These are phyloP conservation scores for Lichenostomus cassidix DNA, from an alignment of 2,113 vertebrate species.

Conservation along the genomic window DNA sequence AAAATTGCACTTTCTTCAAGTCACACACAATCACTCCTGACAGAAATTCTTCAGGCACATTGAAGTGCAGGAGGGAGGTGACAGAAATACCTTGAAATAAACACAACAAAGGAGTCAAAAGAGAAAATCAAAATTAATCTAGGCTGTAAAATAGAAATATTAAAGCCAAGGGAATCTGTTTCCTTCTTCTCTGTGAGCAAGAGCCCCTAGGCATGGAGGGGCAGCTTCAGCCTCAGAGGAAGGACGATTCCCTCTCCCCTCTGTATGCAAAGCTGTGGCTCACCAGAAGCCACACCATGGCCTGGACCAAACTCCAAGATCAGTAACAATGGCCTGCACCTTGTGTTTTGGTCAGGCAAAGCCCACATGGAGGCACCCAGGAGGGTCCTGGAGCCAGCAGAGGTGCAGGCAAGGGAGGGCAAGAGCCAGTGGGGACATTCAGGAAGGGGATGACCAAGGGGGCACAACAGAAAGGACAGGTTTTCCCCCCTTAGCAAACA, in stretches of 20 bases:
- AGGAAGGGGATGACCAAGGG: neutral
- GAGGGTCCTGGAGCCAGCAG: neutral
- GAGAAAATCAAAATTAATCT: conserved; percentile 23
- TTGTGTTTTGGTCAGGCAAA: neutral
- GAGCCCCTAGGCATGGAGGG: neutral
- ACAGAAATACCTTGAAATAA: conserved; percentile 36
- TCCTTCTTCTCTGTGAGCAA: accelerated
- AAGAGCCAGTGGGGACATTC: neutral
- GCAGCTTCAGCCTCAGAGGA: neutral
- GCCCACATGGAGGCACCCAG: neutral
- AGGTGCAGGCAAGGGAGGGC: neutral
- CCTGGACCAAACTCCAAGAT: neutral
- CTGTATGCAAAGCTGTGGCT: neutral
- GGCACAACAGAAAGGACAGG: neutral
- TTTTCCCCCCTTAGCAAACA: neutral
- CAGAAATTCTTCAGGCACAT: neutral
- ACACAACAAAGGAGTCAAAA: conserved; percentile 24
- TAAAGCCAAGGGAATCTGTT: neutral
- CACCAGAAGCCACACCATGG: neutral
- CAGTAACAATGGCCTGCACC: accelerated
- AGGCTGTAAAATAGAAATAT: neutral
- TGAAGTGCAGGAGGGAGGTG: neutral
- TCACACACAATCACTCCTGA: neutral
- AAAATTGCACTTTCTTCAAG: neutral
- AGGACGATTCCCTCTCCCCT: neutral